Evolutionary conservation across 2,113 vertebrate genomes (phyloP).

Genomic region (Oceanites oceanicus): DNA sequence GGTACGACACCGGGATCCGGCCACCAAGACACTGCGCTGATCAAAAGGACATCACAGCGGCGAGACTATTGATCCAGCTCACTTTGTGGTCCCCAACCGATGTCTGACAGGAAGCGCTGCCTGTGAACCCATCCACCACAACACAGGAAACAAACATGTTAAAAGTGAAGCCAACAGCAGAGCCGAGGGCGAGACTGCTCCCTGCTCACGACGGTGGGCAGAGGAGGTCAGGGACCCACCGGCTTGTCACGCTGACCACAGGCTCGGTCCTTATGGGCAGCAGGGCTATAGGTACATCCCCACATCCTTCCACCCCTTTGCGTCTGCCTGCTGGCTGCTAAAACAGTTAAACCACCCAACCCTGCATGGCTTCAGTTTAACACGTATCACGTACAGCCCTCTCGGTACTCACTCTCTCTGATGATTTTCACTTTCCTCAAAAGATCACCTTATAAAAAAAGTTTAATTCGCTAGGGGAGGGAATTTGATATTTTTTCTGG

Average conservation of each 20-base stretch:
- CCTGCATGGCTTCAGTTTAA: not conserved
- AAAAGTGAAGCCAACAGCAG: not conserved
- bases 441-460: not conserved
- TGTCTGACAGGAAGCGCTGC: not conserved
- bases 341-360: not conserved
- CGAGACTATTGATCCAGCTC: not conserved
- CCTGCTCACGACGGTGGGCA: rapidly evolving
- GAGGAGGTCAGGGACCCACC: rapidly evolving
- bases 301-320: not conserved
- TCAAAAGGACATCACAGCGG: not conserved
- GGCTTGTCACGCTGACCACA: not conserved
- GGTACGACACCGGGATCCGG: rapidly evolving
- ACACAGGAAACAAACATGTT: not conserved
- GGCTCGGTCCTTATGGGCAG: not conserved
- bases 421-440: not conserved
- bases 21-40: rapidly evolving
- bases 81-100: not conserved
- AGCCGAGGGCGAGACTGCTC: not conserved
- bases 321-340: not conserved
- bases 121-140: not conserved
- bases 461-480: not conserved
- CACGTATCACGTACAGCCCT: rapidly evolving
- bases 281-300: not conserved
- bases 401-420: not conserved
- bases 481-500: not conserved